These are phyloP conservation scores for Halcyon chelicuti DNA, from an alignment of 2,797 vertebrate species.

Conservation along the genomic window DNA sequence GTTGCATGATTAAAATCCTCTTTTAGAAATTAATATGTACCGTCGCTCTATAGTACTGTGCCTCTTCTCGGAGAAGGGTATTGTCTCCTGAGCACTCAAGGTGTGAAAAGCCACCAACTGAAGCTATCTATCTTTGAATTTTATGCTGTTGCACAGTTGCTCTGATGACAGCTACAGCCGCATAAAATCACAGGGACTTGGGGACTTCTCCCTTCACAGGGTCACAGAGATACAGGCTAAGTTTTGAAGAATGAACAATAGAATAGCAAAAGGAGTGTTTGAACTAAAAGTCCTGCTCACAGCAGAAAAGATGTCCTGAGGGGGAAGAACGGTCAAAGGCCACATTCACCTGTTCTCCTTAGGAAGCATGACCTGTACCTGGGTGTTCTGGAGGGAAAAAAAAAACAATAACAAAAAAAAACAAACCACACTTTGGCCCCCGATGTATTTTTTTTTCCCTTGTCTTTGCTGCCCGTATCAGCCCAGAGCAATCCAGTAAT, in stretches of 20 bases:
- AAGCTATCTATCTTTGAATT: constrained; percentile 58
- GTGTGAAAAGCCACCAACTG: constrained; percentile 62
- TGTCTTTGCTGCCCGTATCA: not conserved
- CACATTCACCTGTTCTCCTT: not conserved
- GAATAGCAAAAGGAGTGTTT: not conserved
- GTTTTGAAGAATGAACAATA: not conserved
- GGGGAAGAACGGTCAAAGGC: not conserved
- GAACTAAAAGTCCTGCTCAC: not conserved
- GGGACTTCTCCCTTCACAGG: not conserved
- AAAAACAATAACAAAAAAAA: not conserved
- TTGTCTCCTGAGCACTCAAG: constrained; percentile 68
- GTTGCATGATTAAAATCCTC: constrained; percentile 74
- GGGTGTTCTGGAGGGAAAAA: not conserved
- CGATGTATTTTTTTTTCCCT: not conserved
- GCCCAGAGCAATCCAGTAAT: not conserved
- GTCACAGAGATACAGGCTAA: not conserved
- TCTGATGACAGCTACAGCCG: not conserved
- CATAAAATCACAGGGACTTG: not conserved
- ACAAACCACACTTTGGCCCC: not conserved
- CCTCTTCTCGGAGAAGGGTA: constrained; percentile 50
- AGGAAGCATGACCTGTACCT: not conserved
- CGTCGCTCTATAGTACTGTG: not conserved
- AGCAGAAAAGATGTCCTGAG: not conserved
- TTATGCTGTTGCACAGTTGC: constrained; percentile 61
- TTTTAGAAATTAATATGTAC: constrained; percentile 75